Base-by-base conservation (phyloP, 2,888 invertebrate genomes). In the Diabrotica balteata region DNA sequence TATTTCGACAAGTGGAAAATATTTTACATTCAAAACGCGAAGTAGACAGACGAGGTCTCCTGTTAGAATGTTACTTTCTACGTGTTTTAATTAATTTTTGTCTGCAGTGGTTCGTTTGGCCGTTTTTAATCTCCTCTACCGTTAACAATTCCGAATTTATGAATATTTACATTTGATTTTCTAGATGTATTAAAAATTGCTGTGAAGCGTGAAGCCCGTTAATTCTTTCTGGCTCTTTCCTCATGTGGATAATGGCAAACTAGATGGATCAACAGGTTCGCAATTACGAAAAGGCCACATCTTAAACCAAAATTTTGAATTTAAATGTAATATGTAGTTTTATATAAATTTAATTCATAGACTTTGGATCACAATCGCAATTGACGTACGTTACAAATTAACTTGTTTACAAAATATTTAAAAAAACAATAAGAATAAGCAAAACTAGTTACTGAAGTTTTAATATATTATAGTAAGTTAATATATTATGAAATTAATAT, bases 21-120 rank as follows among this genome's bases (percentile, higher is more conserved):
- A 70, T 76, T 76, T 73, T 43, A 70, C 72, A 76, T 76, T 76
- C 76, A 67, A 66, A 70, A 73, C 73, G 72, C 72, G 64, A 69
- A 69, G 64, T 76, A 70, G 70, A 73, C 75, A 72, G 73, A 74
- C 75, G 63, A 70, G 45, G 44, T 32, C 50, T 59, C 66, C 65
- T 8, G 45, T 44, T 44, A 47, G 47, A 47, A 47, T 69, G 63
- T 75, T 66, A 76, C 73, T 57, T 75, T 73, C 66, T 75, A 76
- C 74, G 74, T 75, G 73, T 74, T 77, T 77, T 77, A 77, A 77
- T 77, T 77, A 77, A 77, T 77, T 76, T 76, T 74, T 75, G 77
- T 77, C 76, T 77, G 75, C 71, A 72, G 68, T 69, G 72, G 66
- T 73, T 72, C 72, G 72, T 68, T 71, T 69, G 70, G 58, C 50